These are phyloP conservation scores for Musca vetustissima DNA, from an alignment of 1,140 invertebrate species.

Conservation along the genomic window DNA sequence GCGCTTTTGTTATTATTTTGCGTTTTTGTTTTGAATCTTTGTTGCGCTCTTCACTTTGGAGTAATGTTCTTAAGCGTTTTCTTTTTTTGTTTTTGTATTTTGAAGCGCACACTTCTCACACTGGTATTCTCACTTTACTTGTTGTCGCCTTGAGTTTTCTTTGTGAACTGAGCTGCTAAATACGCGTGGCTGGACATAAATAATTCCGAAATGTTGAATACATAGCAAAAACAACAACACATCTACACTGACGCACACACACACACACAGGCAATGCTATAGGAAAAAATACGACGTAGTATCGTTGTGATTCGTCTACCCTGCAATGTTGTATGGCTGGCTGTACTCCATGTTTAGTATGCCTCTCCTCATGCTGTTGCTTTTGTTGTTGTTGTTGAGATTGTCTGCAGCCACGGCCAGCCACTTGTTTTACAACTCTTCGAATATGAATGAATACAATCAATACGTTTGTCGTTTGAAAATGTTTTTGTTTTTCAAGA, in stretches of 20 bases:
- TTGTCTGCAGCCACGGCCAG: no score
- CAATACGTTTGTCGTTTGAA: no score
- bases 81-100: background rate
- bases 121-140: slow-evolving; percentile 9
- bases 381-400: background rate
- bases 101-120: no score
- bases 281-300: background rate
- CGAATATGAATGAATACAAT: no score
- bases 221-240: background rate
- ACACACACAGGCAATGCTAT: background rate
- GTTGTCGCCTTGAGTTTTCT: slow-evolving; percentile 14
- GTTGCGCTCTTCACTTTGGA: background rate
- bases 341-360: background rate
- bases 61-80: background rate
- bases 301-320: background rate
- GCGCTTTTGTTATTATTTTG: background rate
- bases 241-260: background rate
- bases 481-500: no score
- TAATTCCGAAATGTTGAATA: background rate
- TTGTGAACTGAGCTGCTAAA: slow-evolving; percentile 3
- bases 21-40: background rate
- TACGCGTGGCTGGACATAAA: slow-evolving; percentile 20
- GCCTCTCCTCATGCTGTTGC: background rate
- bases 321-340: background rate
- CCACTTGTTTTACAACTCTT: no score